A percentile compares a stretch with the other conserved stretches of the same genome.
These are phyloP conservation scores for Drosophila tanythrix DNA, from an alignment of 2,888 invertebrate species.

Conservation along the genomic window DNA sequence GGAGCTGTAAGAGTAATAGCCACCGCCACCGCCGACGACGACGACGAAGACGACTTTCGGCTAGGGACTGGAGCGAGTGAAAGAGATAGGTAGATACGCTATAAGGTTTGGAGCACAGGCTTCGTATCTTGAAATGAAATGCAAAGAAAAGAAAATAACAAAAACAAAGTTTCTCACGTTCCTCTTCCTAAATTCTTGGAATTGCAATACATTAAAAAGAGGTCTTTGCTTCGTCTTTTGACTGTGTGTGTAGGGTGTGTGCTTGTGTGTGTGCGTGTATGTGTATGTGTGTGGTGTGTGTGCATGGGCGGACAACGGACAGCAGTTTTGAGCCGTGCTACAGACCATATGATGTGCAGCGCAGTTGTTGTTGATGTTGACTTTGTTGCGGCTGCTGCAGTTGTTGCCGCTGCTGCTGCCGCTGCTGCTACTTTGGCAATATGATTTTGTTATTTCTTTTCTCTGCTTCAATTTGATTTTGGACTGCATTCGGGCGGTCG, in stretches of 20 bases:
- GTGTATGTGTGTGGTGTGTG: constrained; percentile 62
- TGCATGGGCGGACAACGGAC: constrained; percentile 68
- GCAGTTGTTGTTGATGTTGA: constrained; percentile 53
- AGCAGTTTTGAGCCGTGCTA: constrained; percentile 74
- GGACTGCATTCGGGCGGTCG: constrained; percentile 63
- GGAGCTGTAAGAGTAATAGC: constrained; percentile 73
- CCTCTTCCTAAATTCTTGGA: constrained; percentile 84
- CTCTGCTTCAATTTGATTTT: constrained; percentile 69
- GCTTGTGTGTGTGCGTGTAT: constrained; percentile 38
- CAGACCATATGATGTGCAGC: constrained; percentile 57
- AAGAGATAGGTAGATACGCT: constrained; percentile 30
- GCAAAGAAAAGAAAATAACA: constrained; percentile 83
- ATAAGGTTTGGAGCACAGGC: constrained; percentile 68
- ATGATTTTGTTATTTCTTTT: constrained; percentile 59
- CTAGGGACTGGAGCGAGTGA: constrained; percentile 38
- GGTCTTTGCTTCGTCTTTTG: constrained; percentile 78
- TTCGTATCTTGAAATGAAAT: constrained; percentile 81
- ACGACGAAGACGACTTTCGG: constrained; percentile 39
- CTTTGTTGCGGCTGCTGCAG: constrained; percentile 49
- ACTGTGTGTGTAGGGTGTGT: constrained; percentile 48
- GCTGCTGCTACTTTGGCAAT: constrained; percentile 72
- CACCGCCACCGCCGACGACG: constrained; percentile 35
- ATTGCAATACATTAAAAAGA: constrained; percentile 85
- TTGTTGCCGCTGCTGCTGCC: constrained; percentile 44
- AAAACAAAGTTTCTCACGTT: constrained; percentile 85